Evolutionary conservation across 2,797 vertebrate genomes (phyloP).

Genomic region (Xenops minutus): DNA sequence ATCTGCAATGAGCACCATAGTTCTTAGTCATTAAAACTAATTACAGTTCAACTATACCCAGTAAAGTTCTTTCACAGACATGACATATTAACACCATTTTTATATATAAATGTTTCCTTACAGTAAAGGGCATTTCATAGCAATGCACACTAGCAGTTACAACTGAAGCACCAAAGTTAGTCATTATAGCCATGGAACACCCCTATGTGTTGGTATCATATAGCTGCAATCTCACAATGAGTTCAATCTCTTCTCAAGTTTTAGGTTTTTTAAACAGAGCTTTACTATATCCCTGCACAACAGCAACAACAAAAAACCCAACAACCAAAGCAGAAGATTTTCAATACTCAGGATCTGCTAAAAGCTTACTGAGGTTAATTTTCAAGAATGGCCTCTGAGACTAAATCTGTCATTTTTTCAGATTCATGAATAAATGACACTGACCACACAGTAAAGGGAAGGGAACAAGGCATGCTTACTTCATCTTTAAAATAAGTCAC

Average conservation of each 20-base stretch:
- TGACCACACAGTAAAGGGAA: background rate
- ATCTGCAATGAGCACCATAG: background rate
- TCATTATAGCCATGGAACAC: background rate
- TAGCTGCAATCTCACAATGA: background rate
- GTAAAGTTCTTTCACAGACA: background rate
- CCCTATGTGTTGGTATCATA: background rate
- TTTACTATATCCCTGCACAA: background rate
- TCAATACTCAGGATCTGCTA: background rate
- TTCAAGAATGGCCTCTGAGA: background rate
- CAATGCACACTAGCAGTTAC: background rate
- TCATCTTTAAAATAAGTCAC: slow-evolving; percentile 3
- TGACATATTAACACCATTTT: background rate
- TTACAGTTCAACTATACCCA: background rate
- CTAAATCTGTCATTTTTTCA: background rate
- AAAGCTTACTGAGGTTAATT: background rate
- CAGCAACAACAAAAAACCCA: background rate
- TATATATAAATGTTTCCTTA: background rate
- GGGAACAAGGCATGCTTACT: background rate
- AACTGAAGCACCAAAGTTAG: background rate
- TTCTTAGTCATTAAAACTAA: slow-evolving; percentile 4
- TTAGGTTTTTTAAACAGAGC: background rate
- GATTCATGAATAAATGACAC: background rate
- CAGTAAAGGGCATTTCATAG: background rate
- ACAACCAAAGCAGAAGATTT: background rate
- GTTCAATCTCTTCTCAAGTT: background rate